Percentiles rank a stretch among this genome's conserved stretches.
Evolutionary conservation across 1,140 invertebrate genomes (phyloP).

Genomic region (Drosophila repletoides): DNA sequence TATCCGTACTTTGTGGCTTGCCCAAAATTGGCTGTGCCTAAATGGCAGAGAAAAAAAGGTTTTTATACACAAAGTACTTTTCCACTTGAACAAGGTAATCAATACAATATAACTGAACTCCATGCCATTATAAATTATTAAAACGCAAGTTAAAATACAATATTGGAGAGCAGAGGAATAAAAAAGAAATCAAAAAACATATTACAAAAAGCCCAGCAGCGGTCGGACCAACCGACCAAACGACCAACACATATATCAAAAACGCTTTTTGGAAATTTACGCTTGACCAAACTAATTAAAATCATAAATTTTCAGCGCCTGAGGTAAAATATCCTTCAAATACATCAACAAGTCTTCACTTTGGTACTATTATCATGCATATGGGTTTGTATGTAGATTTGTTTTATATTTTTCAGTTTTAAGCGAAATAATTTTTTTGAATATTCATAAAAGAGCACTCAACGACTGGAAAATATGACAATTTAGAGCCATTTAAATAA

Average conservation of each 20-base stretch:
- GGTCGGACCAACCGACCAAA: neutral
- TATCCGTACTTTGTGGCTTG: neutral
- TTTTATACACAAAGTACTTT: slow-evolving; percentile 32
- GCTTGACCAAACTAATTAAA: slow-evolving; percentile 78
- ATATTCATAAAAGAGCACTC: slow-evolving; percentile 44
- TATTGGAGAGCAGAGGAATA: too few species aligned
- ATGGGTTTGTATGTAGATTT: slow-evolving; percentile 19
- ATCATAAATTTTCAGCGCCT: slow-evolving; percentile 71
- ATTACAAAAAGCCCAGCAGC: slow-evolving; percentile 51
- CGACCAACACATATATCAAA: slow-evolving; percentile 12
- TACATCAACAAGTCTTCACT: slow-evolving; percentile 47
- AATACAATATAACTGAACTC: slow-evolving; percentile 64
- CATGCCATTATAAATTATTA: slow-evolving; percentile 54
- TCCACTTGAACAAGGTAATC: slow-evolving; percentile 64
- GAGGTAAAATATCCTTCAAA: slow-evolving; percentile 66
- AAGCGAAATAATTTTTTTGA: slow-evolving; percentile 16
- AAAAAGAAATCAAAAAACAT: slow-evolving; percentile 26
- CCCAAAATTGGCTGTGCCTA: neutral
- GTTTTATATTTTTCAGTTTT: slow-evolving; percentile 51
- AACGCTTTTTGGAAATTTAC: slow-evolving; percentile 60
- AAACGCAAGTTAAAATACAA: slow-evolving; percentile 42
- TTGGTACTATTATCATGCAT: slow-evolving; percentile 7
- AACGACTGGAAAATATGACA: too few species aligned
- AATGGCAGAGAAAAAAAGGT: slow-evolving; percentile 2
- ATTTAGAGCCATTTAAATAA: too few species aligned